Evolutionary conservation across 2,113 vertebrate species (phyloP).

Genomic region (Suncus etruscus): DNA sequence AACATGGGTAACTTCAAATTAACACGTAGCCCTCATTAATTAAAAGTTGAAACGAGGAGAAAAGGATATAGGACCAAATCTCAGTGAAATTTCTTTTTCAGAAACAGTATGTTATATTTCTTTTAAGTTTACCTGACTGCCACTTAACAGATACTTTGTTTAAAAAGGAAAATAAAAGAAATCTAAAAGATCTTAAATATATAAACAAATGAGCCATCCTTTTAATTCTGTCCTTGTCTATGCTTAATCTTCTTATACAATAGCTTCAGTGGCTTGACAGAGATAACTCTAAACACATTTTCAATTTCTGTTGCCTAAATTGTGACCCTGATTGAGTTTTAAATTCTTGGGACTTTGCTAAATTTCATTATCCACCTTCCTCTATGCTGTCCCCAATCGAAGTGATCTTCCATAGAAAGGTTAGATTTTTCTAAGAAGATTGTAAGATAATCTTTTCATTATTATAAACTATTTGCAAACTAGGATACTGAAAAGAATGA

Average conservation of each 20-base stretch:
- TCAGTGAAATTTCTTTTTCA: background rate
- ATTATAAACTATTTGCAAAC: conserved; percentile 33
- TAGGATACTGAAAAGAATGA: background rate
- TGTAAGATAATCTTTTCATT: background rate
- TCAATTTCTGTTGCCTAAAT: conserved; percentile 24
- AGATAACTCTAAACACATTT: conserved; percentile 2
- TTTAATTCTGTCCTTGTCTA: conserved; percentile 27
- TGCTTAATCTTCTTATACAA: conserved; percentile 8
- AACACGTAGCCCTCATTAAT: background rate
- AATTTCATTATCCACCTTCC: background rate
- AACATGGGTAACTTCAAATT: background rate
- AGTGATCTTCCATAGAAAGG: background rate
- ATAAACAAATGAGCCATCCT: conserved; percentile 4
- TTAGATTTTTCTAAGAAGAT: background rate
- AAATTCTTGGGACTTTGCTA: background rate
- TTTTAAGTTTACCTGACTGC: background rate
- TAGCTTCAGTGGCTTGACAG: background rate
- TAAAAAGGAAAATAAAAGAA: background rate
- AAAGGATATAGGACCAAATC: background rate
- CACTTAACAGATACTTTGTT: background rate
- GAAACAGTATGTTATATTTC: background rate
- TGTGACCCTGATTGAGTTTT: background rate
- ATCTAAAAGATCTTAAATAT: background rate
- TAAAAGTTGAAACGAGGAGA: background rate
- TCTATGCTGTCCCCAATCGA: background rate